Evolutionary conservation across 2,113 vertebrate genomes (phyloP), one percentile per base, ranked within the genome.

Genomic region (Cyrtonyx montezumae): DNA sequence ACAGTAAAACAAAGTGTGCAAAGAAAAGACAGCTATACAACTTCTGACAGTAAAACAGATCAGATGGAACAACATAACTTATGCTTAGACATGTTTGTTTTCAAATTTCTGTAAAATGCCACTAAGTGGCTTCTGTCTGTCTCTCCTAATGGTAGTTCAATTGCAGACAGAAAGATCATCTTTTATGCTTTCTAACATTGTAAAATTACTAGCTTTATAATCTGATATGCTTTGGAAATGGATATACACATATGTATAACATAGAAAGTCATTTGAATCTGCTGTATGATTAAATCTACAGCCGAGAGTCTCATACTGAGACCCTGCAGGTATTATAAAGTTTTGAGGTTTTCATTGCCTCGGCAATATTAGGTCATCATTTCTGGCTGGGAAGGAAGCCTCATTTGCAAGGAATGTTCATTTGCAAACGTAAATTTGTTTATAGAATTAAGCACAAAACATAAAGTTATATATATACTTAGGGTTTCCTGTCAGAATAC

Each of bases 1-100:
- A 61, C 55, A 95, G 74, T 78, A 88, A 93, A 90, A 51, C 45
- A 94, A 59, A 92, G 19, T 43, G 8, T 79, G 34, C 37, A 67
- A 79, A 58, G 69, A 83, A 81, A 87, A 90, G 68, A 76, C 8
- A 68, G 42, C 70, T 25, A 76, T 40, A 88, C 90, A 80, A 76
- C 46, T 92, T 92, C 32, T 87, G 62, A 76, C 12, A 83, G 40
- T 94, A 76, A 76, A 93, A 69, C 13, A 78, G 8, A 92, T 43
- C 6, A 87, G 61, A 55, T 48, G 45, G 70, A 93, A 58, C 26
- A 71, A 84, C 15, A 12, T 13, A 82, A 32, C 21, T 81, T 42
- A 77, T 87, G 81, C 93, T 94, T 80, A 91, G 58, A 77, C 63
- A 9, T 8, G 25, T 28, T 68, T 58, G 32, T 6, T 81, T 94